phyloP scores from a whole-genome alignment of 1,140 invertebrate genomes.

The Gyrodactylus bullatarudis region DNA sequence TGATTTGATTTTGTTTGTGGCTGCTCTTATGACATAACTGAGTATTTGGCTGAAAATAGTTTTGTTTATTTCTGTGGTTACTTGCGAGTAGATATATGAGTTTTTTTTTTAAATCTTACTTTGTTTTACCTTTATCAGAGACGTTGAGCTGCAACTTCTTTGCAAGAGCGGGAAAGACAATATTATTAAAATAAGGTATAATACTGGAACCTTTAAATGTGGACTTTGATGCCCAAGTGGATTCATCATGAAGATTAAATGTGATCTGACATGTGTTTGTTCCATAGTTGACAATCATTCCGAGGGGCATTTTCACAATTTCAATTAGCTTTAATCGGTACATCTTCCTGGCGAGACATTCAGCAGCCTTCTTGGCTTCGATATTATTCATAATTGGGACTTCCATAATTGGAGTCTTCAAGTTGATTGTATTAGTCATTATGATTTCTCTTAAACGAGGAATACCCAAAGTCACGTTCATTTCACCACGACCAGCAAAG shows the following conservation, averaged over 20 bases:
- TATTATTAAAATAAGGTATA: background rate
- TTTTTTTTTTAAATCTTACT: no score
- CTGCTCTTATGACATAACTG: background rate
- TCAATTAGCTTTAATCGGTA: slow-evolving; percentile 2
- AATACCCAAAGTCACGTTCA: slow-evolving; percentile 90
- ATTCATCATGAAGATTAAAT: background rate
- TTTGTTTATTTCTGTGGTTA: no score
- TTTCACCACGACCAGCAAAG: slow-evolving; percentile 91
- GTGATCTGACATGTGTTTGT: background rate
- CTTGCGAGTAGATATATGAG: no score
- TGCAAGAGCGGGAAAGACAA: background rate
- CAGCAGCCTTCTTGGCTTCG: background rate
- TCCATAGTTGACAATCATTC: background rate
- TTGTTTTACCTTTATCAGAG: background rate
- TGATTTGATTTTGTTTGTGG: background rate
- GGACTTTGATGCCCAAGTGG: background rate
- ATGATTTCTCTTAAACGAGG: slow-evolving; percentile 75
- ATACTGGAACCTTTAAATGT: background rate
- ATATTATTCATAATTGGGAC: background rate
- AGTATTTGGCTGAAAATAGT: background rate
- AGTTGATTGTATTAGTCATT: slow-evolving; percentile 57
- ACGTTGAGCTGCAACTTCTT: background rate
- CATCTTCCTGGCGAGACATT: background rate
- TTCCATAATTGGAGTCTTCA: slow-evolving; percentile 46
- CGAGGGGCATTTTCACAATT: slow-evolving; percentile 1